These are phyloP conservation scores for Aquatica leii DNA, from an alignment of 2,888 invertebrate species.

Conservation along the genomic window DNA sequence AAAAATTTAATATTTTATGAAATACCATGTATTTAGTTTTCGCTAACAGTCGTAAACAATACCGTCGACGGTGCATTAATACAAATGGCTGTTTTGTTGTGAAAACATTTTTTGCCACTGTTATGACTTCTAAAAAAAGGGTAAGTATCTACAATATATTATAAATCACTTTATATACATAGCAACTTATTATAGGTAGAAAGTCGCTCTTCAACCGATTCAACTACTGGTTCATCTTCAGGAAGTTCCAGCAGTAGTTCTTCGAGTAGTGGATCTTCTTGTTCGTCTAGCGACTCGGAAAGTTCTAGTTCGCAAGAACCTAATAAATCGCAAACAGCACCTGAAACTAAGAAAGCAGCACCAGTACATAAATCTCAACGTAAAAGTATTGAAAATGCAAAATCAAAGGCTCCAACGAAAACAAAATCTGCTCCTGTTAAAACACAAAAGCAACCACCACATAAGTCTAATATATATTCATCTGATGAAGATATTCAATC, in stretches of 20 bases:
- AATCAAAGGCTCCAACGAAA: conserved; percentile 41
- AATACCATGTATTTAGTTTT: not conserved
- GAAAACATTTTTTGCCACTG: no score
- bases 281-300: conserved; percentile 76
- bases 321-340: conserved; percentile 49
- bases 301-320: conserved; percentile 67
- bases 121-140: conserved; percentile 47
- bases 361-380: conserved; percentile 21
- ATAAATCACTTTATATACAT: not conserved
- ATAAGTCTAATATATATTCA: conserved; percentile 56
- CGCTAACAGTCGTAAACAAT: not conserved
- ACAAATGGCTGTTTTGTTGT: not conserved
- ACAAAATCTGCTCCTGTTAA: conserved; percentile 41
- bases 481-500: conserved; percentile 54
- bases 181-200: conserved; percentile 51
- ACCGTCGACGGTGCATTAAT: not conserved
- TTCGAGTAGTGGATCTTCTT: conserved; percentile 74
- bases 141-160: conserved; percentile 28
- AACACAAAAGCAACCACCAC: conserved; percentile 37
- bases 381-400: conserved; percentile 49
- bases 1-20: not conserved
- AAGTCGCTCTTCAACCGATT: conserved; percentile 67
- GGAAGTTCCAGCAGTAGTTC: conserved; percentile 74
- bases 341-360: conserved; percentile 55
- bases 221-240: conserved; percentile 72